Base-by-base conservation (phyloP, 2,888 invertebrate genomes). In the Chalcosyrphus nemorum region DNA sequence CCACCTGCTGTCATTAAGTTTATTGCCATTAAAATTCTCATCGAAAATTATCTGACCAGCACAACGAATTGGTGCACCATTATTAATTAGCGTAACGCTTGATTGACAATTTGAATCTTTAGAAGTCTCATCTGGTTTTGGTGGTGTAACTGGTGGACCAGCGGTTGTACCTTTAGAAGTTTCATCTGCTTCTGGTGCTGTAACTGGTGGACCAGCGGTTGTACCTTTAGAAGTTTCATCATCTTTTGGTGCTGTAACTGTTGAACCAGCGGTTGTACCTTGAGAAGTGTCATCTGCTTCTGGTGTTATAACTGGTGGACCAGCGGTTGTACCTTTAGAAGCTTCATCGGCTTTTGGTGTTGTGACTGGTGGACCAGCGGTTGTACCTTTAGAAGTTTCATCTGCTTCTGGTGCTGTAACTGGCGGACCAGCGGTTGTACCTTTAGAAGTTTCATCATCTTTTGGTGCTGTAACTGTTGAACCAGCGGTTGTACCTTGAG, bases 11-110 rank as follows among this genome's bases (percentile, higher is more conserved):
- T 0, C 7, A 56, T 68, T 86, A 70, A 75, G 74, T 0, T 21
- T 61, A 2, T 56, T 57, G 0, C 87, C 88, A 4, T 86, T 84
- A 38, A 91, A 91, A 0, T 89, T 86, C 6, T 91, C 91, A 29
- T 88, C 87, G 72, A 91, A 91, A 7, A 91, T 77, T 2, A 90
- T 75, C 61, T 91, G 89, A 0, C 87, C 88, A 1, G 86, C 84
- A 61, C 91, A 91, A 0, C 87, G 87, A 6, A 86, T 76, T 2
- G 89, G 88, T 1, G 86, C 38, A 0, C 88, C 89, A 71, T 88
- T 70, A 24, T 56, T 68, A 1, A 45, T 68, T 7, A 29, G 65
- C 5, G 77, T 52, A 2, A 68, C 11, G 56, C 77, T 82, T 1
- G 56, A 0, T 1, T n/a, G 66, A 24, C 82, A 82, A 4, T 38